These are phyloP conservation scores for Cryptus viduatorius DNA, from an alignment of 2,888 invertebrate genomes.

Conservation along the genomic window DNA sequence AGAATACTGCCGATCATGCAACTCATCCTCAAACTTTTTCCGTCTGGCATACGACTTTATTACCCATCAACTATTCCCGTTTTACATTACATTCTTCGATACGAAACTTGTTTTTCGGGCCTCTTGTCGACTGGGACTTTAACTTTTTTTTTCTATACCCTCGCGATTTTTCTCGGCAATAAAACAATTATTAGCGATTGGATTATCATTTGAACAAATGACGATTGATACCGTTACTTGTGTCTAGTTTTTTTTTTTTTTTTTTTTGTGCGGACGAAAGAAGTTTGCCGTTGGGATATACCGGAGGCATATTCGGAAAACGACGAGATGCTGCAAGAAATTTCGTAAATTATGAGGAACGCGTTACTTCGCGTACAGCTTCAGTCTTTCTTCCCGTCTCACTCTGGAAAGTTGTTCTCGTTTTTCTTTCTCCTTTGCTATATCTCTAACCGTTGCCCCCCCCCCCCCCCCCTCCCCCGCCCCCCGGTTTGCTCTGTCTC, in stretches of 20 bases:
- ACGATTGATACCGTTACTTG: neutral
- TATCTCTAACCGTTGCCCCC: constrained; percentile 41
- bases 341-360: constrained; percentile 66
- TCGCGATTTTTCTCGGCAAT: neutral
- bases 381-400: constrained; percentile 53
- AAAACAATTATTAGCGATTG: neutral
- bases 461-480: constrained; percentile 23
- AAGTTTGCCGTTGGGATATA: constrained; percentile 35
- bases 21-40: constrained; percentile 41
- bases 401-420: constrained; percentile 57
- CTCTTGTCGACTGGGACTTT: no score
- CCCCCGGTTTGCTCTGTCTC: constrained; percentile 11
- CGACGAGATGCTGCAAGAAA: constrained; percentile 47
- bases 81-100: neutral
- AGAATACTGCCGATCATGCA: constrained; percentile 58
- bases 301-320: constrained; percentile 16
- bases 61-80: neutral
- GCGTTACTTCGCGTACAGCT: constrained; percentile 65
- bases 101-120: neutral
- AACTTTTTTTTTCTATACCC: no score
- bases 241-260: neutral
- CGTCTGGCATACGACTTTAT: neutral
- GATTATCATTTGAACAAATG: neutral
- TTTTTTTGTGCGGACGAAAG: constrained; percentile 12
- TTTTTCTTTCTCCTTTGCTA: constrained; percentile 66